Conservation (phyloP, 2,113 vertebrate species). For the Elephas maximus region DNA sequence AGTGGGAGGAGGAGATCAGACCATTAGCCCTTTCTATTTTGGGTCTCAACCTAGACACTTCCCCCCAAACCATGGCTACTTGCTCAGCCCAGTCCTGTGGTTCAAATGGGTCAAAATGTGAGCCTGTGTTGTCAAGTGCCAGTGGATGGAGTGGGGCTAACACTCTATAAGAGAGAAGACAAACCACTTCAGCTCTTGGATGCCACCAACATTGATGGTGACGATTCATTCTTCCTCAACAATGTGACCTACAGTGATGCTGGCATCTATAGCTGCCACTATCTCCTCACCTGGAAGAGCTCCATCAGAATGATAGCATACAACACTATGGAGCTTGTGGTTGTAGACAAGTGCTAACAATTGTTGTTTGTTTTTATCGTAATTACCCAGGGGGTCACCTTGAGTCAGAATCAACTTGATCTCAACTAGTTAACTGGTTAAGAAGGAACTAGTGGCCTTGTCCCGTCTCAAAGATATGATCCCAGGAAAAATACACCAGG, state of each 20-base stretch:
- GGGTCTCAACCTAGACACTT: slow-evolving; percentile 69
- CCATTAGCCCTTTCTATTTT: slow-evolving; percentile 60
- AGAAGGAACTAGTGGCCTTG: not conserved
- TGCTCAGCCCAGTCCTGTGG: slow-evolving; percentile 65
- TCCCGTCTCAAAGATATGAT: not conserved
- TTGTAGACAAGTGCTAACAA: slow-evolving; percentile 80
- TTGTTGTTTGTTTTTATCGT: slow-evolving; percentile 55
- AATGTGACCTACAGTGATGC: slow-evolving; percentile 70
- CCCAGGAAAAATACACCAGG: not conserved
- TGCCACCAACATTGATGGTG: slow-evolving; percentile 20
- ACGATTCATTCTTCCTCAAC: slow-evolving; percentile 64
- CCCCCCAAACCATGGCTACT: slow-evolving; percentile 76
- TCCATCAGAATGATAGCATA: slow-evolving; percentile 71
- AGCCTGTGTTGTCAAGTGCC: slow-evolving; percentile 61
- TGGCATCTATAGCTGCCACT: slow-evolving; percentile 72
- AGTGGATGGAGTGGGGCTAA: slow-evolving; percentile 61
- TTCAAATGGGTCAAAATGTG: slow-evolving; percentile 74
- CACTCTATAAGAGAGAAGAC: slow-evolving; percentile 72
- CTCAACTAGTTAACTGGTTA: not conserved
- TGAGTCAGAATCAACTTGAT: not conserved
- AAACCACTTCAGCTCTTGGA: slow-evolving; percentile 69
- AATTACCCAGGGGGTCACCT: not conserved
- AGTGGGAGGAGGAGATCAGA: not conserved
- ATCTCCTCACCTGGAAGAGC: slow-evolving; percentile 71
- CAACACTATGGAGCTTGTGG: slow-evolving; percentile 68